Base-by-base conservation (phyloP, 2,797 vertebrate species). In the Lepus townsendii region DNA sequence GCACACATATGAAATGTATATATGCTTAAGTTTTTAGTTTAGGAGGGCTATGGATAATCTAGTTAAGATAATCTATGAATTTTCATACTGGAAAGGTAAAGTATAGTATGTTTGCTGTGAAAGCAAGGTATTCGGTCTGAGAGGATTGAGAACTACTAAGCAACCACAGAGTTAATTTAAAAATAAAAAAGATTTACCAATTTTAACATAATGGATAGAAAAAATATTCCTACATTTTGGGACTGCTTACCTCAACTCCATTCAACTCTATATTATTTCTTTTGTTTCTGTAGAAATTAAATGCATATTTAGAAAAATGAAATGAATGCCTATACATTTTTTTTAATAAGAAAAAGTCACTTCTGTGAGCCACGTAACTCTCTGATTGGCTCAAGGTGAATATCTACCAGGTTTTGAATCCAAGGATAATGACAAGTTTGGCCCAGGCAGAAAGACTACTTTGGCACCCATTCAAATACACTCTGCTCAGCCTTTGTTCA, bases 181-280 rank as follows among this genome's bases (percentile, higher is more conserved):
- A 47, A 47, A 47, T 9, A 68, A 77, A 12, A 65, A 1, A 66
- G 5, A 62, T 71, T 30, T 83, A 42, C 2, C 57, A 82, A n/a
- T 80, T 42, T 66, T 11, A 62, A 83, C 9, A 38, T 69, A 63
- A 87, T 17, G 17, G 38, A n/a, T 22, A 73, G 60, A 80, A 87
- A 75, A 78, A 30, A 30, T 57, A 63, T 10, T 77, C 22, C 10
- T 63, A 5, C 85, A 66, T 69, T 87, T 73, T 72, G 8, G 19
- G 26, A 73, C 24, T 68, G 26, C 22, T 83, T 38, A 24, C 16
- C 22, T 94, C 16, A 32, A 16, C 24, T 84, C 84, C 13, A 75
- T 94, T 92, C 16, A 52, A 38, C 79, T 77, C 19, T 82, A 57
- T 80, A 78, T 57, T 47, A 30, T 50, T 90, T 66, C 24, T 76